Conservation (phyloP, 2,113 vertebrate genomes). For the Psilopsiagon aurifrons region DNA sequence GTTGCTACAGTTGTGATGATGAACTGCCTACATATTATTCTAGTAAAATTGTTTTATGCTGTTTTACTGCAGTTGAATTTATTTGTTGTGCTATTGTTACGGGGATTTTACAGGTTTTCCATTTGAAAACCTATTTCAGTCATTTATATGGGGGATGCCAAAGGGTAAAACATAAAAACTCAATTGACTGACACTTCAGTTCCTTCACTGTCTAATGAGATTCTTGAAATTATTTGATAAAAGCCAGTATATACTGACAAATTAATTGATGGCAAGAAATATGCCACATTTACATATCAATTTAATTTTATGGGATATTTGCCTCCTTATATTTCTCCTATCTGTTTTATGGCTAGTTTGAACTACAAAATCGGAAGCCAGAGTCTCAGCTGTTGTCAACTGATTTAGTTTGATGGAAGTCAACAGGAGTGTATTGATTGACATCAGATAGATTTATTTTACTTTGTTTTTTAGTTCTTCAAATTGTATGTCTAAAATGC, state of each 20-base stretch:
- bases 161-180: neutral
- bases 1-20: constrained; percentile 8
- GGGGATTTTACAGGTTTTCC: neutral
- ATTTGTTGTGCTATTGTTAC: neutral
- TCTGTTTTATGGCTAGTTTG: neutral
- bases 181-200: neutral
- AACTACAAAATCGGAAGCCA: neutral
- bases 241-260: neutral
- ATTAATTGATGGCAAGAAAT: constrained; percentile 2
- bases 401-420: neutral
- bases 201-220: neutral
- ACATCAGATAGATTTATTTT: neutral
- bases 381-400: neutral
- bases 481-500: neutral
- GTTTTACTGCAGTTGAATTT: neutral
- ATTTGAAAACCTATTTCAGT: neutral
- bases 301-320: neutral
- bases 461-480: neutral
- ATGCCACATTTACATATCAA: neutral
- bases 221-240: constrained; percentile 9
- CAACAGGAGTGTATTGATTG: neutral
- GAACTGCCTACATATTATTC: neutral
- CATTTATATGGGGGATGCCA: neutral
- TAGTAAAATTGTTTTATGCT: constrained; percentile 12
- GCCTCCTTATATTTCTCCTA: neutral